These are phyloP conservation scores for Equus przewalskii DNA, from an alignment of 2,113 vertebrate genomes.

Conservation along the genomic window DNA sequence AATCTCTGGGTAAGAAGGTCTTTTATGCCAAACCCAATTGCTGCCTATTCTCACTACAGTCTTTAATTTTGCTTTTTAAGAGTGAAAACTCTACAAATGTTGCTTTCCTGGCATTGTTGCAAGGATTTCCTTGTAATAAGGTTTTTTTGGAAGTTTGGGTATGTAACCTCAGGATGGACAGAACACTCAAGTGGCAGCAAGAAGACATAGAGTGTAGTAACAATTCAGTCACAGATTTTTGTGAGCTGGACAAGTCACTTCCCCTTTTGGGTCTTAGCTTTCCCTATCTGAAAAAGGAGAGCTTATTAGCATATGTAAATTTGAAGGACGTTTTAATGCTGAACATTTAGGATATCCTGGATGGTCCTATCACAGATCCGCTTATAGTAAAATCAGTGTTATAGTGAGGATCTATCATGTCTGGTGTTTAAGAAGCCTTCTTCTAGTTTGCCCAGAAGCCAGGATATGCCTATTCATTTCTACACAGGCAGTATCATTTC, in stretches of 20 bases:
- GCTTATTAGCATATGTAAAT: background rate
- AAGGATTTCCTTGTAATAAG: background rate
- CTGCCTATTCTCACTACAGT: background rate
- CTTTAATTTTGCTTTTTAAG: slow-evolving; percentile 8
- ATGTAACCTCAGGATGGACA: background rate
- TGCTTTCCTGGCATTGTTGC: background rate
- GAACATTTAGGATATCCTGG: background rate
- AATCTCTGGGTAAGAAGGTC: background rate
- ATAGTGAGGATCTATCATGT: background rate
- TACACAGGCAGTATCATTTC: background rate
- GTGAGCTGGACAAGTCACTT: background rate
- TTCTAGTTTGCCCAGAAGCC: background rate
- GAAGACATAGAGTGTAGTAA: background rate
- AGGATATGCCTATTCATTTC: background rate
- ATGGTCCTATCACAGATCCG: background rate
- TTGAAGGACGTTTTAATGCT: background rate
- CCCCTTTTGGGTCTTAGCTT: background rate
- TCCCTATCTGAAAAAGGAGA: background rate
- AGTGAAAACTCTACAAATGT: background rate
- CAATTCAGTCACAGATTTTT: background rate
- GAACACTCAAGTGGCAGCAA: background rate
- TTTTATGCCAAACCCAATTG: background rate
- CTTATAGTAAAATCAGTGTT: background rate
- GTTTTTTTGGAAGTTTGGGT: background rate
- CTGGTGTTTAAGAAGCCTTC: background rate